A percentile compares a stretch with the other conserved stretches of the same genome.
These are phyloP conservation scores for Eurystomus gularis DNA, from an alignment of 2,113 vertebrate species.

Conservation along the genomic window DNA sequence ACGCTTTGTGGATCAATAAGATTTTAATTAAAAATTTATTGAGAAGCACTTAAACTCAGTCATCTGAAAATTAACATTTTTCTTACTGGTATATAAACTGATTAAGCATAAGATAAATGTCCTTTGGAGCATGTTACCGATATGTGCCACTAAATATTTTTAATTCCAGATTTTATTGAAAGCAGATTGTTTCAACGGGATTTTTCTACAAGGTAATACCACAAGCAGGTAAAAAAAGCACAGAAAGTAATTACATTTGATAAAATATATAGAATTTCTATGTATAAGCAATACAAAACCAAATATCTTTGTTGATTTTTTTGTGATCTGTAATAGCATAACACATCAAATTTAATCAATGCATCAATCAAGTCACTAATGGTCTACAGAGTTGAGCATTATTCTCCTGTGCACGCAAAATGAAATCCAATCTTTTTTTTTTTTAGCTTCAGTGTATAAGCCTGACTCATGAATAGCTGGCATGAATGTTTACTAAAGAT, in stretches of 20 bases:
- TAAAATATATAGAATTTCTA: background rate
- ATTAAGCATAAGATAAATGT: background rate
- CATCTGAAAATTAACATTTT: background rate
- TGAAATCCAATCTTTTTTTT: constrained; percentile 19
- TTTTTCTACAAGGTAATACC: background rate
- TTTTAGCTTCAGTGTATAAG: constrained; percentile 29
- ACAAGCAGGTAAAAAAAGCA: background rate
- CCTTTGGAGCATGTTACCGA: background rate
- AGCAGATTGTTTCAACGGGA: background rate
- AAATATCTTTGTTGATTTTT: background rate
- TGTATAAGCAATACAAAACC: background rate
- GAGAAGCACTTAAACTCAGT: background rate
- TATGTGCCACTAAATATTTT: background rate
- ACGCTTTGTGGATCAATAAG: background rate
- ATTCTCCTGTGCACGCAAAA: constrained; percentile 16
- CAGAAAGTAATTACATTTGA: background rate
- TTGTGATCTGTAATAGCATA: constrained; percentile 34
- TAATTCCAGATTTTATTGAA: background rate
- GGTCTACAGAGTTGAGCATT: background rate
- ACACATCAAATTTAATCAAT: background rate
- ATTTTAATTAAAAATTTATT: background rate
- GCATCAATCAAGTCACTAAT: constrained; percentile 20
- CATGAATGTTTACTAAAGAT: constrained; percentile 20
- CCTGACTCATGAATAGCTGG: constrained; percentile 11
- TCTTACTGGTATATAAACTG: background rate